Evolutionary conservation across 2,797 vertebrate species (phyloP).

Genomic region (Aulostomus chinensis): DNA sequence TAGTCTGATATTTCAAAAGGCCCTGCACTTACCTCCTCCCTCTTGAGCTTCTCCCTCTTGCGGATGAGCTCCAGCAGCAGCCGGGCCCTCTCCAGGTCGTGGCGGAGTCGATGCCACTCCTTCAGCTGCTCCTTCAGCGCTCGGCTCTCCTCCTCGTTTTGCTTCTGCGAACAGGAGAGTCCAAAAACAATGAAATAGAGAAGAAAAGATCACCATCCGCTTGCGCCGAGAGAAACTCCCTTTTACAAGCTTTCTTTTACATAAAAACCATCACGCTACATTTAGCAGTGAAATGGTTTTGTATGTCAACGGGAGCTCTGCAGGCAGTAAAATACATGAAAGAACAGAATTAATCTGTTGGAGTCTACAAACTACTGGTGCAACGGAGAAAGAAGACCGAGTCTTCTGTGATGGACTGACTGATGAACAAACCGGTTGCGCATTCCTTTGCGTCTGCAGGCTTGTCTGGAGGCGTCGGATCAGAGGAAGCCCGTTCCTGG

Average conservation of each 20-base stretch:
- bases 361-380: conserved; percentile 17
- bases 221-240: no score
- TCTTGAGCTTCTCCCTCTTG: conserved; percentile 97
- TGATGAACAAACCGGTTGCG: conserved; percentile 87
- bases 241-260: no score
- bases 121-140: conserved; percentile 95
- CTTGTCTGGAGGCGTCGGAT: conserved; percentile 92
- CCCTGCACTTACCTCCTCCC: conserved; percentile 87
- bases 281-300: not conserved
- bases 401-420: conserved; percentile 44
- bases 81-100: conserved; percentile 93
- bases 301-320: no score
- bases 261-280: not conserved
- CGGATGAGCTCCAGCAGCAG: conserved; percentile 94
- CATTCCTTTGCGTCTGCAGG: conserved; percentile 89
- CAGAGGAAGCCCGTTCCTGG: conserved; percentile 92
- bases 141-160: conserved; percentile 90
- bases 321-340: no score
- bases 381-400: conserved; percentile 27
- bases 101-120: conserved; percentile 94
- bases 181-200: no score
- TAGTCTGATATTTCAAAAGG: no score
- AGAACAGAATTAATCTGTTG: no score
- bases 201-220: no score
- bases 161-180: conserved; percentile 75